These are phyloP conservation scores for Drosophila greeni DNA, from an alignment of 2,888 invertebrate genomes.

Conservation along the genomic window DNA sequence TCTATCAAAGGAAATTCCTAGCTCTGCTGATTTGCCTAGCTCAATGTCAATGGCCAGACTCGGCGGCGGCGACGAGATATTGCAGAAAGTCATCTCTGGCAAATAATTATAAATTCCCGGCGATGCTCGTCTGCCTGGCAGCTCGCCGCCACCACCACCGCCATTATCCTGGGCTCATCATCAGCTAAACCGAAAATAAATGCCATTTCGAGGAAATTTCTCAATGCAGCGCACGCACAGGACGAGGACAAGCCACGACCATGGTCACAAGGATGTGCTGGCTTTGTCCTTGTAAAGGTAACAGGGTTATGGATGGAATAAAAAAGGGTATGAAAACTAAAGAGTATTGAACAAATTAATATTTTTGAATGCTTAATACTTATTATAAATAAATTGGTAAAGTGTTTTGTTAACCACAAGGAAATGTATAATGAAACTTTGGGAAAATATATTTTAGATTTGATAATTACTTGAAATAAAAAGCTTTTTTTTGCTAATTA, in stretches of 20 bases:
- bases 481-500: neutral
- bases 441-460: neutral
- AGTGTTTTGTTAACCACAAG: fast-evolving
- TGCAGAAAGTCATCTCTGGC: slow-evolving; percentile 42
- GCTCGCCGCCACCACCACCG: slow-evolving; percentile 7
- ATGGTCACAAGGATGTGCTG: slow-evolving; percentile 21
- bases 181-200: slow-evolving; percentile 42
- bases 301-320: neutral
- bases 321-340: no score
- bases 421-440: neutral
- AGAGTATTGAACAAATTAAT: no score
- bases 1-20: neutral
- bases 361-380: no score
- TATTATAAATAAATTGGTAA: neutral
- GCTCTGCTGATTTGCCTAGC: slow-evolving; percentile 44
- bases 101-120: slow-evolving; percentile 59
- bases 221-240: slow-evolving; percentile 61
- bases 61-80: neutral
- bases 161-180: slow-evolving; percentile 49
- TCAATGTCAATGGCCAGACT: slow-evolving; percentile 54
- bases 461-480: neutral
- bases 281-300: slow-evolving; percentile 42
- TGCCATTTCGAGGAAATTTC: slow-evolving; percentile 46
- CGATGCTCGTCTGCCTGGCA: slow-evolving; percentile 25
- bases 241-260: slow-evolving; percentile 18